Percentiles rank a stretch among this genome's conserved stretches.
Evolutionary conservation across 2,888 invertebrate species (phyloP).

Genomic region (Lasioglossum villosulum): DNA sequence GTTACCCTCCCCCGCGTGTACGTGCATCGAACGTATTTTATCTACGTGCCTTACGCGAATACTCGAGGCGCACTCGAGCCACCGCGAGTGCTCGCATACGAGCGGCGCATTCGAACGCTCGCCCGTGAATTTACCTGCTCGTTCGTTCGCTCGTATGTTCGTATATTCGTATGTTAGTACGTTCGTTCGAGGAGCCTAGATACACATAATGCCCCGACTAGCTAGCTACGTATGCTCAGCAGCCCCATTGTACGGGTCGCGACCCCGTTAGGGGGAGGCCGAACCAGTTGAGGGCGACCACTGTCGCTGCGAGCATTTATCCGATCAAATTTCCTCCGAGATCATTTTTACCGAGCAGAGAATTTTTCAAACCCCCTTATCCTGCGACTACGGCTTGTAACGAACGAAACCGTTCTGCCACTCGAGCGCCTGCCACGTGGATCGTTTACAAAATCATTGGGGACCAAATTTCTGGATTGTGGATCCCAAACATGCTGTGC

Average conservation of each 20-base stretch:
- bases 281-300: conserved; percentile 62
- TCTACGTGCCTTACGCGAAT: conserved; percentile 76
- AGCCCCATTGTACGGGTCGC: conserved; percentile 57
- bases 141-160: conserved; percentile 28
- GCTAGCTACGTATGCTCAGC: conserved; percentile 39
- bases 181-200: conserved; percentile 65
- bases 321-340: conserved; percentile 59
- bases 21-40: conserved; percentile 74
- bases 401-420: background rate
- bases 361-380: conserved; percentile 1
- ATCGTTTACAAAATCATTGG: background rate
- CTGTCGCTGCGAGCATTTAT: conserved; percentile 58
- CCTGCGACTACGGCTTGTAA: background rate
- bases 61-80: conserved; percentile 77
- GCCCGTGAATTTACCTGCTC: conserved; percentile 62
- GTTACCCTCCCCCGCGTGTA: conserved; percentile 56
- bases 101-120: conserved; percentile 70
- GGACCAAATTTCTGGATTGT: background rate
- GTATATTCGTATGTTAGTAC: conserved; percentile 20
- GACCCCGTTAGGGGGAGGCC: conserved; percentile 33
- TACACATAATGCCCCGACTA: conserved; percentile 66
- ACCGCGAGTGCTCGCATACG: conserved; percentile 72
- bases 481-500: background rate
- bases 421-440: background rate
- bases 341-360: conserved; percentile 41